A percentile compares a stretch with the other conserved stretches of the same genome.
Conservation (phyloP, 2,797 vertebrate species). For the Cirrhinus mrigala region DNA sequence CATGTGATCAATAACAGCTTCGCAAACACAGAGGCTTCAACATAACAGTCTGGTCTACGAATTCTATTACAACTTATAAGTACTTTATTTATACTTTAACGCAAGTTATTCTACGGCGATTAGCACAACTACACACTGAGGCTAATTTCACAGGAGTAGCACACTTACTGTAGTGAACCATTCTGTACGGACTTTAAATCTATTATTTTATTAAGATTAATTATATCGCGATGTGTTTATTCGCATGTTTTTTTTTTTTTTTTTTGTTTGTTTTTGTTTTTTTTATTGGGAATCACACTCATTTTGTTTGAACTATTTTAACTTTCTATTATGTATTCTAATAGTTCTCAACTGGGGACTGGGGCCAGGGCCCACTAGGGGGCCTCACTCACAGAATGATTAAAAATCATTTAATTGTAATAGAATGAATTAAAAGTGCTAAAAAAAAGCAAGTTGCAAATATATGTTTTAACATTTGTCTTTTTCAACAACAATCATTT, state of each 20-base stretch:
- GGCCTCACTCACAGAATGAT: not conserved
- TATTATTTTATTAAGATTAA: no score
- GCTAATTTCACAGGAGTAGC: not conserved
- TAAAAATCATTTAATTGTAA: not conserved
- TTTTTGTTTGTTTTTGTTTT: no score
- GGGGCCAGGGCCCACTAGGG: not conserved
- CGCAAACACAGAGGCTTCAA: constrained; percentile 12
- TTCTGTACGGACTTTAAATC: not conserved
- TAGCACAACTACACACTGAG: not conserved
- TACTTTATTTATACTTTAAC: not conserved
- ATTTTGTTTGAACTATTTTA: not conserved
- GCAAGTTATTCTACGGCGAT: not conserved
- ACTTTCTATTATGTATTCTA: not conserved
- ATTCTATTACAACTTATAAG: not conserved
- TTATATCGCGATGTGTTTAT: no score
- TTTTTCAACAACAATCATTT: not conserved
- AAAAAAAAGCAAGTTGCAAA: not conserved
- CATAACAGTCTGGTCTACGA: not conserved
- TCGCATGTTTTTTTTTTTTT: no score
- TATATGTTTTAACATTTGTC: not conserved
- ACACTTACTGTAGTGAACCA: not conserved
- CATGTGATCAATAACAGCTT: constrained; percentile 49
- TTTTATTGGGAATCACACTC: not conserved
- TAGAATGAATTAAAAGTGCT: not conserved
- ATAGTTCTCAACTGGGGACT: not conserved